Conservation (phyloP, 37 sponge, comb jelly and placozoan species). For the Chondrosia reniformis region DNA sequence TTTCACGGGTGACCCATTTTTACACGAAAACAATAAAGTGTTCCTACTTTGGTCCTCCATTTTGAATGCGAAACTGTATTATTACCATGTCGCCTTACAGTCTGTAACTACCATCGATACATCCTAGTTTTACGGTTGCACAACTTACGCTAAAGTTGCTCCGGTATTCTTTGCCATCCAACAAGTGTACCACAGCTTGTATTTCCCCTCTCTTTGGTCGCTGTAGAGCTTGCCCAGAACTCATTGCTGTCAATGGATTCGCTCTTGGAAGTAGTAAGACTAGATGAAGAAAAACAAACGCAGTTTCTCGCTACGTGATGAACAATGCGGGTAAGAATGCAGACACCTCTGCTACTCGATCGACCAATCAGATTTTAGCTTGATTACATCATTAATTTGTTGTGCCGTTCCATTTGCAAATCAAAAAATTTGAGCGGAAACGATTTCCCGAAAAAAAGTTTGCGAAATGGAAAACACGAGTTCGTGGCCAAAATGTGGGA, state of each 20-base stretch:
- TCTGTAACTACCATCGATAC: too few relatives aligned
- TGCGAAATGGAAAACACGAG: too few relatives aligned
- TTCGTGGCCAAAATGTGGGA: background rate
- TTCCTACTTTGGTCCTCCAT: too few relatives aligned
- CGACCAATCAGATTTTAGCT: constrained; percentile 7
- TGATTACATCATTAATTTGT: too few relatives aligned
- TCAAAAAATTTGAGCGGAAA: background rate
- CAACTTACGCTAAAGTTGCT: background rate
- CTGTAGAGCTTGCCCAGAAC: background rate
- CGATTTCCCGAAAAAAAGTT: too few relatives aligned
- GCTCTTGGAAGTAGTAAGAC: background rate
- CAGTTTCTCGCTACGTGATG: background rate
- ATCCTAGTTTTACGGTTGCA: too few relatives aligned
- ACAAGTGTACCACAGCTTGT: background rate
- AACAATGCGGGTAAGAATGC: background rate
- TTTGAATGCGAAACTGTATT: too few relatives aligned
- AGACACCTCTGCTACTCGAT: background rate
- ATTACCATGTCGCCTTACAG: too few relatives aligned
- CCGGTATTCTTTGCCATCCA: constrained; percentile 4
- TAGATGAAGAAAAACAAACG: background rate
- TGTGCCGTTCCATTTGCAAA: background rate
- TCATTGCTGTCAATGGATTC: background rate
- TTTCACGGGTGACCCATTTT: too few relatives aligned
- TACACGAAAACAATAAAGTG: too few relatives aligned
- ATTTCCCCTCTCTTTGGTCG: background rate